phyloP scores from a whole-genome alignment of 2,888 invertebrate species.

The Tenodera sinensis region DNA sequence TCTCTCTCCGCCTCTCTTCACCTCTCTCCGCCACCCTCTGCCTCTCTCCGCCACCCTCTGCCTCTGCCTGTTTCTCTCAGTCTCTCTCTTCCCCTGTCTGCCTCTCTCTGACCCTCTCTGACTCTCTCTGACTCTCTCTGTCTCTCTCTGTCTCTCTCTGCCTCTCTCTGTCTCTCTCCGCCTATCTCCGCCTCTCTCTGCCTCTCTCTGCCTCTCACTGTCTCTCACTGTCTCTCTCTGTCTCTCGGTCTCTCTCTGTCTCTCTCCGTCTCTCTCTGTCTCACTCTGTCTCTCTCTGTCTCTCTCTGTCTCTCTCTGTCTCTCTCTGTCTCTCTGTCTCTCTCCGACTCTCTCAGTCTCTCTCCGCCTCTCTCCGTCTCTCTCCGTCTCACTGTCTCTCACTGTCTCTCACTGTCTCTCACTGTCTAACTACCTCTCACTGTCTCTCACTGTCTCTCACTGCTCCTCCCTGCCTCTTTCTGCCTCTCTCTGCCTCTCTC shows the following conservation, averaged over 20 bases:
- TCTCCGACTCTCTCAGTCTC: neutral
- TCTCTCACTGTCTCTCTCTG: no score
- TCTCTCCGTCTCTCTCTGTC: neutral
- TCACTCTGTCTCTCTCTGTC: neutral
- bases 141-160: neutral
- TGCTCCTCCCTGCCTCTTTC: neutral
- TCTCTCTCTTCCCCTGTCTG: no score
- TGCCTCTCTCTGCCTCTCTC: no score
- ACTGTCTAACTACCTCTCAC: no score
- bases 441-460: neutral
- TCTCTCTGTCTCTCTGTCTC: neutral
- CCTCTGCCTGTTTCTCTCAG: no score
- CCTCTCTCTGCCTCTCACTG: neutral
- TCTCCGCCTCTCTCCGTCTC: neutral
- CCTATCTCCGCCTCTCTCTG: no score
- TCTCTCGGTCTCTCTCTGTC: neutral
- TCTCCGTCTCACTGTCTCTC: neutral
- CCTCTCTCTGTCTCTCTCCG: no score
- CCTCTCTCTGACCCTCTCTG: neutral
- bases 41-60: no score
- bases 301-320: neutral
- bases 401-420: neutral
- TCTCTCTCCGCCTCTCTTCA: no score
- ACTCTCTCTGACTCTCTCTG: neutral
- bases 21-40: no score